Evolutionary conservation across 2,888 invertebrate genomes (phyloP), one percentile per base, ranked within the genome.

Genomic region (Parascotia fuliginaria): DNA sequence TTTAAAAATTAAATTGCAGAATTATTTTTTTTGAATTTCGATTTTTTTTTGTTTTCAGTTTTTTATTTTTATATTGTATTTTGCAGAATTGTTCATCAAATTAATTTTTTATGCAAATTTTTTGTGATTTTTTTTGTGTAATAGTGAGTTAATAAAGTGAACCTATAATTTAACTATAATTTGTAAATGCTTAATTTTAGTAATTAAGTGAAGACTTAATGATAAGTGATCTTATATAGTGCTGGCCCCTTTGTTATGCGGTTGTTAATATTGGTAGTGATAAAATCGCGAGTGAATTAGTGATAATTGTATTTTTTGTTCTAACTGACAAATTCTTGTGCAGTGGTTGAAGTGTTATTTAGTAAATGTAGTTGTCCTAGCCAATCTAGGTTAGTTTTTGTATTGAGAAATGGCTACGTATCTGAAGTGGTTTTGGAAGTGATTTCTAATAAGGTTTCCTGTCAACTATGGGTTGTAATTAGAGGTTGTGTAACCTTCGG

Each of bases 241-340:
- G 51, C 22, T 69, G 63, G 60, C 75, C 73, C 63, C 75, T 80
- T 84, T 83, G 80, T 81, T 75, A 60, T 46, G 57, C 39, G 42
- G 60, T 50, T 60, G 56, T 57, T 53, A 51, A 62, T 54, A 72
- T 62, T 62, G 70, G 48, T 51, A 64, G 54, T 64, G 63, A 63
- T 63, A 60, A 60, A 38, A 11, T 34, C 28, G 55, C 45, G 49
- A 61, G 47, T 55, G 60, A 55, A 33, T 38, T 32, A 34, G 52
- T 48, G 55, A 53, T 11, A 31, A 37, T 22, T 1, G 13, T 15
- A 9, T 9, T 40, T 19, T 15, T 24, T 19, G 11, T 24, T 7
- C 13, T 13, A 2, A 13, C 13, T 13, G 13, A 6, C 6, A 31
- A 12, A n/a, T 4, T 9, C 9, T 13, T 31, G 37, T 44, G 29